Evolutionary conservation across 2,888 invertebrate species (phyloP), one percentile per base, ranked within the genome.

Genomic region (Ctena decussata): DNA sequence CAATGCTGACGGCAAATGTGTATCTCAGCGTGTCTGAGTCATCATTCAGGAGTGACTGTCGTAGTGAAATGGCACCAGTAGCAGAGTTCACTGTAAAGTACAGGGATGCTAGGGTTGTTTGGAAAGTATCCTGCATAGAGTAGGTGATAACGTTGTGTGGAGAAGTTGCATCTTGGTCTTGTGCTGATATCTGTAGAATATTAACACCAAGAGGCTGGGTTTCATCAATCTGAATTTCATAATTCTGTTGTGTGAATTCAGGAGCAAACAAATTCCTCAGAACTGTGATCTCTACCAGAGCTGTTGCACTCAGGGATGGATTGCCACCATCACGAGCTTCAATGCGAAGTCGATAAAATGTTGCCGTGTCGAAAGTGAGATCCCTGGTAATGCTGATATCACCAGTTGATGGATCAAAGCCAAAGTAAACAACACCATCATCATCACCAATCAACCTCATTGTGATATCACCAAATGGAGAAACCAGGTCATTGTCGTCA

Each of bases 301-400:
- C 89, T 37, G 91, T 92, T 15, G 92, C 90, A 81, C 87, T 91
- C 24, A 82, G 80, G 0, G 94, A 77, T 8, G 94, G 94, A 35
- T 65, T 88, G 8, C 94, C 94, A 11, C 93, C 93, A 85, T 94
- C 94, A 74, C 85, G 77, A 0, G 93, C 94, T n/a, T 92, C 91
- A 71, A 94, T 89, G 39, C 93, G 87, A 32, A 94, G 85, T 91
- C 93, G 88, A 80, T 94, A 94, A 37, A 88, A 83, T 0, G 90
- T 86, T 3, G 65, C 80, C 15, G 91, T 89, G 76, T 94, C 94
- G 30, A 85, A 70, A 21, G 87, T 84, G 1, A 94, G 88, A 72
- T 90, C 86, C 41, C 87, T 65, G 21, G 74, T 82, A 24, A 94
- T 90, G 11, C 77, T 82, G n/a, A 94, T 87, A 69, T 84, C 86